Conservation (phyloP, 2,888 invertebrate genomes). For the Metellina segmentata region DNA sequence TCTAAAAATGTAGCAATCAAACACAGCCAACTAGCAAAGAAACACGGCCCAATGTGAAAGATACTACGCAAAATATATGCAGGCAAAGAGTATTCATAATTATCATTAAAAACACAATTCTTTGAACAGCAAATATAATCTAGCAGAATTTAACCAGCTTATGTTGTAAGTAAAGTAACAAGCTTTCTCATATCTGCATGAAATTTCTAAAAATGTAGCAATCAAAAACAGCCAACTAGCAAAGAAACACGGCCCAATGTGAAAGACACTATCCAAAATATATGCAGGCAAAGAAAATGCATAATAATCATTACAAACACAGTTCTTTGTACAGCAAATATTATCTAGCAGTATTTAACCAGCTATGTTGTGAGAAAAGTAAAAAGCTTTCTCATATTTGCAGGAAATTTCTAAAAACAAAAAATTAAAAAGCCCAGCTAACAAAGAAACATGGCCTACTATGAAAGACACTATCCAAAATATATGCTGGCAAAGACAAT, state of each 20-base stretch:
- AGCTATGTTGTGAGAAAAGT: not conserved
- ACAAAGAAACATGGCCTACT: not conserved
- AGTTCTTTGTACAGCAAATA: not conserved
- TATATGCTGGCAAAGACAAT: not conserved
- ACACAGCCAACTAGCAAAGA: too few species aligned
- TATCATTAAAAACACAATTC: not conserved
- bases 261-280: too few species aligned
- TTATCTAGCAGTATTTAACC: not conserved
- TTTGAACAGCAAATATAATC: not conserved
- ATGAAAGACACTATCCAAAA: too few species aligned
- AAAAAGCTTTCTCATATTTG: not conserved
- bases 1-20: too few species aligned
- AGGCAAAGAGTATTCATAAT: not conserved
- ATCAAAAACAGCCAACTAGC: not conserved
- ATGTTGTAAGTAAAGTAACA: not conserved
- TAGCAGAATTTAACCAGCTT: slow-evolving; percentile 12
- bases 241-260: not conserved
- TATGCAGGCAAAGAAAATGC: not conserved
- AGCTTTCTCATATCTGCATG: slow-evolving; percentile 6
- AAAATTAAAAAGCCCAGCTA: too few species aligned
- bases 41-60: too few species aligned
- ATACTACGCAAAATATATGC: not conserved
- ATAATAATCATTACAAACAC: not conserved
- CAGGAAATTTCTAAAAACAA: not conserved
- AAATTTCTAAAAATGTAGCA: not conserved